Conservation (phyloP, 1,140 invertebrate genomes). For the Cardiocondyla obscurior region DNA sequence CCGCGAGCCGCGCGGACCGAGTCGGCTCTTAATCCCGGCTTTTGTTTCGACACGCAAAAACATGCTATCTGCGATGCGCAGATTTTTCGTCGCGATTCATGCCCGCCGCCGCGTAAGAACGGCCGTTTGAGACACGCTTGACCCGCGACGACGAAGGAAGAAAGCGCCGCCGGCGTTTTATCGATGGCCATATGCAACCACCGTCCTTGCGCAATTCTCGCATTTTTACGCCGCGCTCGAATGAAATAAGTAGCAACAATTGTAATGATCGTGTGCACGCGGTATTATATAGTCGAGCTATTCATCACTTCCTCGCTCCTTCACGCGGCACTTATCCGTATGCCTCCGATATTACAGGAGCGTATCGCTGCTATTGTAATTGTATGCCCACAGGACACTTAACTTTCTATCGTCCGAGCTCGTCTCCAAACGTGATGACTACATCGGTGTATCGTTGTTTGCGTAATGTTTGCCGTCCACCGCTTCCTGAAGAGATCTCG, state of each 20-base stretch:
- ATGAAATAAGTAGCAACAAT: conserved; percentile 50
- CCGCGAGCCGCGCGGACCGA: background rate
- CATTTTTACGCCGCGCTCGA: conserved; percentile 2
- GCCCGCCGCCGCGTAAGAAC: background rate
- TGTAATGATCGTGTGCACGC: conserved; percentile 26
- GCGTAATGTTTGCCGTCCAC: conserved; percentile 54
- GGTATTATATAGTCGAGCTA: background rate
- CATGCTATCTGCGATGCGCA: conserved; percentile 40
- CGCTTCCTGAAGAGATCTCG: conserved; percentile 49
- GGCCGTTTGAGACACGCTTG: conserved; percentile 1
- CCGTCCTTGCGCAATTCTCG: conserved; percentile 12
- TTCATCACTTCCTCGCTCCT: conserved; percentile 21
- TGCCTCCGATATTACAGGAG: conserved; percentile 32
- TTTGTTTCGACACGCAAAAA: conserved; percentile 45
- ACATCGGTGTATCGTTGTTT: conserved; percentile 51
- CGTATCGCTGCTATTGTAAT: conserved; percentile 50
- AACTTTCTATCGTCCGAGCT: conserved; percentile 57
- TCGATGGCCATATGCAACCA: background rate
- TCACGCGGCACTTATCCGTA: background rate
- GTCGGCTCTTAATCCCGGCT: conserved; percentile 19
- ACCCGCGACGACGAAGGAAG: background rate
- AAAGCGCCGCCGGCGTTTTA: background rate
- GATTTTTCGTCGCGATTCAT: conserved; percentile 24
- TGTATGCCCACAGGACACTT: conserved; percentile 38
- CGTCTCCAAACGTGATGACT: conserved; percentile 47